Conservation (phyloP, 2,888 invertebrate genomes). For the Spialia ferax region DNA sequence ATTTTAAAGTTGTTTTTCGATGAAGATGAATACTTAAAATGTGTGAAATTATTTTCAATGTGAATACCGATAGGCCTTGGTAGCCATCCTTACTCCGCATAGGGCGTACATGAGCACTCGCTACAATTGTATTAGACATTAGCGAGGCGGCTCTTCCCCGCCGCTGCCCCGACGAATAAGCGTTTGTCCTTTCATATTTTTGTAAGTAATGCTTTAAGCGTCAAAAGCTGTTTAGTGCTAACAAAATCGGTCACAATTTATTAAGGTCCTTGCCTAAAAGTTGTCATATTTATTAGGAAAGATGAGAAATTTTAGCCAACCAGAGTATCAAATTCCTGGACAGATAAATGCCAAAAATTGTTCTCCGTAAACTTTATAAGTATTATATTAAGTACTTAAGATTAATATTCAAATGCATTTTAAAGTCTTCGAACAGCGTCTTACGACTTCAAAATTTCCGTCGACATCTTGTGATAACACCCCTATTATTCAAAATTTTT, state of each 20-base stretch:
- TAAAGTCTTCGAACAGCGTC: too few relatives aligned
- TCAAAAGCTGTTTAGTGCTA: neutral
- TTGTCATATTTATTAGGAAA: neutral
- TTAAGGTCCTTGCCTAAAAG: neutral
- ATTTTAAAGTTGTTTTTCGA: too few relatives aligned
- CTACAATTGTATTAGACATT: slow-evolving; percentile 76
- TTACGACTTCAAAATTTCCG: too few relatives aligned
- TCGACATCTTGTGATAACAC: too few relatives aligned
- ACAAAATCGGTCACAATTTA: neutral
- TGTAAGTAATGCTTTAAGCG: neutral
- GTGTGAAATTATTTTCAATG: too few relatives aligned
- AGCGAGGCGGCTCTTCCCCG: slow-evolving; percentile 59
- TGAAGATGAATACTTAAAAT: too few relatives aligned
- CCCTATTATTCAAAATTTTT: too few relatives aligned
- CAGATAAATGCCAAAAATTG: neutral
- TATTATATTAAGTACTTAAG: too few relatives aligned
- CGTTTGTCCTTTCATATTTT: slow-evolving; percentile 29
- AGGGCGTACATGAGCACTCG: slow-evolving; percentile 64
- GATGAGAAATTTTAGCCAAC: neutral
- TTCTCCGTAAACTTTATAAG: too few relatives aligned
- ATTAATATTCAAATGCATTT: too few relatives aligned
- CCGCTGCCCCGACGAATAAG: slow-evolving; percentile 48
- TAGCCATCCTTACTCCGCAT: slow-evolving; percentile 48
- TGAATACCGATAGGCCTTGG: slow-evolving; percentile 40
- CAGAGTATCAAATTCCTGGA: neutral